Evolutionary conservation across 2,113 vertebrate genomes (phyloP).

Genomic region (Saccopteryx bilineata): DNA sequence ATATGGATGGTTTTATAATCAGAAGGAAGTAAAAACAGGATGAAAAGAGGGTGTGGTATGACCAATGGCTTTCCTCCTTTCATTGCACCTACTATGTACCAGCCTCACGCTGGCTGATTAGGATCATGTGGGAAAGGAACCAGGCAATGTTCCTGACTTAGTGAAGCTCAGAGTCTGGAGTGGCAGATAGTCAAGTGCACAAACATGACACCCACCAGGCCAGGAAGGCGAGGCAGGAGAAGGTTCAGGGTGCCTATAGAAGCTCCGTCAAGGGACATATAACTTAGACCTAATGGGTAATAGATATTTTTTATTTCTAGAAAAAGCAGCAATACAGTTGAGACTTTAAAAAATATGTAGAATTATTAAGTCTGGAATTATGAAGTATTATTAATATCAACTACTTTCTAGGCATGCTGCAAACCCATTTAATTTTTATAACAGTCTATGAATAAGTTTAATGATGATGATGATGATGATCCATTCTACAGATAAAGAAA

Average conservation of each 20-base stretch:
- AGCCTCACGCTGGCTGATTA: neutral
- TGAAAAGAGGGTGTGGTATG: neutral
- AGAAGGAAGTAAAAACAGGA: neutral
- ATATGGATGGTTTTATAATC: neutral
- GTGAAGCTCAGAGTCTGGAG: neutral
- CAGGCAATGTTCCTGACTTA: neutral
- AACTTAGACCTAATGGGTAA: neutral
- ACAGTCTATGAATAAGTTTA: neutral
- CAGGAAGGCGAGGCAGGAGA: neutral
- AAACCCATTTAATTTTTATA: constrained; percentile 19
- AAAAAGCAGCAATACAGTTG: neutral
- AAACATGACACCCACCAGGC: neutral
- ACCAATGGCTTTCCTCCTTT: neutral
- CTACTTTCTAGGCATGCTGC: neutral
- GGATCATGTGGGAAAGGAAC: neutral
- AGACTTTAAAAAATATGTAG: neutral
- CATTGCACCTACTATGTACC: neutral
- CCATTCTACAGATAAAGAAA: neutral
- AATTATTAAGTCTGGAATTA: neutral
- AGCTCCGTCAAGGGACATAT: neutral
- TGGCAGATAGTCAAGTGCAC: neutral
- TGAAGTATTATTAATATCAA: neutral
- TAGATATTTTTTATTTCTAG: neutral
- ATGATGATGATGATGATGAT: neutral
- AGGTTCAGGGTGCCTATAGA: neutral